Percentiles rank a stretch among this genome's conserved stretches.
These are phyloP conservation scores for Neolamprologus variostigma DNA, from an alignment of 2,113 vertebrate species.

Conservation along the genomic window DNA sequence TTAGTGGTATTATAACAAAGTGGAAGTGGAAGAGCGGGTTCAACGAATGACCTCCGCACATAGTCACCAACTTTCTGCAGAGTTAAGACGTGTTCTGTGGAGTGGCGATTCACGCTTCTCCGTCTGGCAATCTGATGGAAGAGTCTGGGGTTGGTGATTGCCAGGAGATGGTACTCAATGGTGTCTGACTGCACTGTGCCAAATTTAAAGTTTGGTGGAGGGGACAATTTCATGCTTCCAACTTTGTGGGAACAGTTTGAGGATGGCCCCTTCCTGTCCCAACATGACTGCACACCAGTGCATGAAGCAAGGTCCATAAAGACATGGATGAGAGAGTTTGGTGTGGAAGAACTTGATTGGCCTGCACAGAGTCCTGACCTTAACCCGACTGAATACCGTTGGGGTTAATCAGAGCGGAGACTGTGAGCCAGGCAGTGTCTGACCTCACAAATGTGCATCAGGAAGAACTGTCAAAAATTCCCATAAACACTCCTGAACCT, in stretches of 20 bases:
- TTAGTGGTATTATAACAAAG: background rate
- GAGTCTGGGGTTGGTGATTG: background rate
- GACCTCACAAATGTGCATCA: background rate
- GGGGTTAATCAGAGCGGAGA: background rate
- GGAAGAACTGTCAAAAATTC: background rate
- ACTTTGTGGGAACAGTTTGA: background rate
- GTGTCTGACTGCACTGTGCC: background rate
- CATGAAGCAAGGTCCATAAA: background rate
- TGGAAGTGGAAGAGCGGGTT: background rate
- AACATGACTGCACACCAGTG: background rate
- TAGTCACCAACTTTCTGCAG: background rate
- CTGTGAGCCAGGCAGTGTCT: background rate
- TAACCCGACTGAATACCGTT: background rate
- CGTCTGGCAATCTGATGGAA: background rate
- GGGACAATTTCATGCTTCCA: background rate
- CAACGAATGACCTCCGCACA: background rate
- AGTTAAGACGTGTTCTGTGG: background rate
- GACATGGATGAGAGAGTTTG: background rate
- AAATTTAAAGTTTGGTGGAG: background rate
- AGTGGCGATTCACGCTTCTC: background rate
- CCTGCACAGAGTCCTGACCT: background rate
- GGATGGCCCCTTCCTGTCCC: background rate
- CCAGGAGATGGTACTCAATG: background rate
- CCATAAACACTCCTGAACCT: background rate
- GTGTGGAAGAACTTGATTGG: background rate